Base-by-base conservation (phyloP, 2,888 invertebrate species). In the Stenotaenia linearis region DNA sequence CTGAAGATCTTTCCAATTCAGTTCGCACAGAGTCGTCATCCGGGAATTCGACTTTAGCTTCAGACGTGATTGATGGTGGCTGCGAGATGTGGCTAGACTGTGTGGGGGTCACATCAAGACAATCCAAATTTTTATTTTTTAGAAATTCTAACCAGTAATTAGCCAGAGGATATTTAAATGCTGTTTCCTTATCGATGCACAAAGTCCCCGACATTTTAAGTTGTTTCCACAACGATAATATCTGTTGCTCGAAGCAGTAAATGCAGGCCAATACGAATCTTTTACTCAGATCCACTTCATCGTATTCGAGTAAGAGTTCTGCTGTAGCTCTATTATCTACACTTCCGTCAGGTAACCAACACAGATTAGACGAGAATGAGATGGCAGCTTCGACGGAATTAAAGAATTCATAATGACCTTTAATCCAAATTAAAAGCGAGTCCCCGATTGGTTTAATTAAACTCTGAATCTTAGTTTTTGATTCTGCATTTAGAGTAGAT, bases 251-350 rank as follows among this genome's bases (percentile, higher is more conserved):
- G 89, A 85, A 96, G 89, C 61, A 93, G 89, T 78, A 96, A 88
- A 86, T 96, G 96, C 0, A 94, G 85, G 0, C 95, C 96, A 88
- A 96, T 92, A 84, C 92, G 93, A 78, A 96, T n/a, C 69, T 25
- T 23, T 69, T 69, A n/a, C 69, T 28, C 69, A 69, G 12, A 25
- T 69, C 25, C 12, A 69, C 69, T 1, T 69, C 69, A 1, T 69
- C 69, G 25, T 28, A 28, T 12, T 69, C 69, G 23, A 69, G 69
- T 69, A 69, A 25, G 1, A 69, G 0, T 69, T 69, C 69, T 25
- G 69, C 69, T 25, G 69, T 69, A 0, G 69, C 69, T 69, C 69
- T 69, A 28, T 69, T 69, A 28, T 69, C 69, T 0, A 69, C 6
- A 69, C 12, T 69, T 6, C 69, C 69, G 10, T 69, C 69, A 3